Conservation (phyloP, 2,797 vertebrate species). For the Anguilla obscura region DNA sequence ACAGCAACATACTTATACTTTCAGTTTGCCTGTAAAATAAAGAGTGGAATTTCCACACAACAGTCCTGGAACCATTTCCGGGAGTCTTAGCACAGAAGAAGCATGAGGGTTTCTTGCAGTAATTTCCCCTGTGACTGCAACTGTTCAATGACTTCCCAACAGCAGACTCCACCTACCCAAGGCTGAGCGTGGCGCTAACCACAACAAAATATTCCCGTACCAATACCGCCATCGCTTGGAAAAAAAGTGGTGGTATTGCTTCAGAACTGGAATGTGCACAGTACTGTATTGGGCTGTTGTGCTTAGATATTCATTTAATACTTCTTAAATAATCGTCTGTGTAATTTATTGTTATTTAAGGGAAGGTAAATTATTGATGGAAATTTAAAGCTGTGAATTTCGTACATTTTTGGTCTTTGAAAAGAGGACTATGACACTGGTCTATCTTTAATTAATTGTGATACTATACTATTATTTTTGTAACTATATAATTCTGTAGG, state of each 20-base stretch:
- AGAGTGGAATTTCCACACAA: neutral
- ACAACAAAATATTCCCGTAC: neutral
- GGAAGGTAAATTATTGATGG: neutral
- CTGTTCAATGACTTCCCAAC: neutral
- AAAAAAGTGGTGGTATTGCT: neutral
- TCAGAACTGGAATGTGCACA: neutral
- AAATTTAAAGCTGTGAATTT: neutral
- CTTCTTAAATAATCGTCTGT: neutral
- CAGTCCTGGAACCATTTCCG: neutral
- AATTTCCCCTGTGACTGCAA: neutral
- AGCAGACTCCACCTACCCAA: neutral
- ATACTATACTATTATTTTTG: neutral
- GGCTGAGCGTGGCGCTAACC: neutral
- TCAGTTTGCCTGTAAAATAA: neutral
- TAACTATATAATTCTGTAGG: neutral
- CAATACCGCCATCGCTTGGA: neutral
- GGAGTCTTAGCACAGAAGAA: neutral
- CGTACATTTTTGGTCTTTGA: neutral
- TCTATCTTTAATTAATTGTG: neutral
- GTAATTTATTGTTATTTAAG: neutral
- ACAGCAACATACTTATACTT: neutral
- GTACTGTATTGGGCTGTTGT: neutral
- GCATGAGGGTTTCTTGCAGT: neutral
- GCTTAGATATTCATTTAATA: neutral
- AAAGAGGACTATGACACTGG: neutral